Conservation (phyloP, 2,113 vertebrate species). For the Nothocercus nigrocapillus region DNA sequence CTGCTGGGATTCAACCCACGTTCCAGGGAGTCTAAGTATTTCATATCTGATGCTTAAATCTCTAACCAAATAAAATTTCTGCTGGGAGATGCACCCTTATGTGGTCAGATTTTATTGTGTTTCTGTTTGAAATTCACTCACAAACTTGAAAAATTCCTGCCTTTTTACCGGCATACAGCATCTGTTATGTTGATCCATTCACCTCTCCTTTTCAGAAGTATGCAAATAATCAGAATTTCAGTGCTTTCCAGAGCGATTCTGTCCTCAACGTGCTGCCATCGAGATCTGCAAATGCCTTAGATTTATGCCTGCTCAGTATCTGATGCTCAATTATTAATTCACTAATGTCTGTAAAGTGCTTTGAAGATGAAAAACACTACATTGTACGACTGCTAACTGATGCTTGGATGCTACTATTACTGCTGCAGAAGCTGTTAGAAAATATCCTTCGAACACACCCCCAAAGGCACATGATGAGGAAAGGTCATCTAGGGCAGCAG, state of each 20-base stretch:
- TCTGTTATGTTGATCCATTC: slow-evolving; percentile 16
- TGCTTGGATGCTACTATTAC: slow-evolving; percentile 20
- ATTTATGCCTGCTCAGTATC: slow-evolving; percentile 43
- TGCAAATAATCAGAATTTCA: not conserved
- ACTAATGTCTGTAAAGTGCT: slow-evolving; percentile 58
- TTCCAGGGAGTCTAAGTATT: slow-evolving; percentile 35
- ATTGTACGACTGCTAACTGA: slow-evolving; percentile 40
- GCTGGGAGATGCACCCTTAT: not conserved
- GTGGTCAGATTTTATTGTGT: not conserved
- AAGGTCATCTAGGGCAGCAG: slow-evolving; percentile 17
- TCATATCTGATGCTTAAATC: slow-evolving; percentile 31
- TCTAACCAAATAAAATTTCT: slow-evolving; percentile 42
- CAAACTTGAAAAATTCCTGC: not conserved
- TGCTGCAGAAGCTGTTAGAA: slow-evolving; percentile 32
- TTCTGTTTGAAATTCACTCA: slow-evolving; percentile 25
- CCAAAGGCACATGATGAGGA: slow-evolving; percentile 16
- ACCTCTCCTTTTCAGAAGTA: not conserved
- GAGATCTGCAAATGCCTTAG: slow-evolving; percentile 30
- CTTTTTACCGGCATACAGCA: not conserved
- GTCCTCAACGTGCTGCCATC: not conserved
- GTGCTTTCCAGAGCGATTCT: slow-evolving; percentile 14
- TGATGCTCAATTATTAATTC: slow-evolving; percentile 66
- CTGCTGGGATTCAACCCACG: slow-evolving; percentile 39
- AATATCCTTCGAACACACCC: slow-evolving; percentile 41
- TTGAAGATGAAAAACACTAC: slow-evolving; percentile 56